phyloP scores from a whole-genome alignment of 2,888 invertebrate genomes.

The Plebejus melissa region DNA sequence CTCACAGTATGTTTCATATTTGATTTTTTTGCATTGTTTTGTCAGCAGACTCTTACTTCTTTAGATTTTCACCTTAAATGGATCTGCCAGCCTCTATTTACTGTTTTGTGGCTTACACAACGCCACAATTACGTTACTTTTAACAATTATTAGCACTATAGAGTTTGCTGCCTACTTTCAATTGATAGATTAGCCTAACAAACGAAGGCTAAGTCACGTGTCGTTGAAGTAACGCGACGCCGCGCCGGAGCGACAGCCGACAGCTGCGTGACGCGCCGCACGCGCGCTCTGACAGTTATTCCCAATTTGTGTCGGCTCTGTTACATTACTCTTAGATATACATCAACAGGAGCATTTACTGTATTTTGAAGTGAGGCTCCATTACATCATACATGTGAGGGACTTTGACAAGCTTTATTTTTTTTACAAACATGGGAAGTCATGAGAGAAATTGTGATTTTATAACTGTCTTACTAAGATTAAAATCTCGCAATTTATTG shows the following conservation, averaged over 20 bases:
- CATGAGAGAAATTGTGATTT: neutral
- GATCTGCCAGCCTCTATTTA: too few species aligned
- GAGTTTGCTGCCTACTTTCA: slow-evolving; percentile 35
- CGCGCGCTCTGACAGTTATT: slow-evolving; percentile 46
- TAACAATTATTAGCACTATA: neutral
- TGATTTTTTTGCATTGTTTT: too few species aligned
- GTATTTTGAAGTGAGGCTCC: neutral
- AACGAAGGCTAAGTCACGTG: slow-evolving; percentile 40
- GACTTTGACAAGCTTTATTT: neutral
- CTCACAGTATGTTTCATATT: too few species aligned
- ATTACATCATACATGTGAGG: neutral
- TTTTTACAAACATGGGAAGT: neutral
- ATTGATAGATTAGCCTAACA: slow-evolving; percentile 51
- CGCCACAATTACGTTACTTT: neutral
- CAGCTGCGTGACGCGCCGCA: slow-evolving; percentile 59
- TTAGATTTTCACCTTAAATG: too few species aligned
- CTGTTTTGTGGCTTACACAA: too few species aligned
- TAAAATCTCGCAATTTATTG: neutral
- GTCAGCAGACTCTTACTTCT: too few species aligned
- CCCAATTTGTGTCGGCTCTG: slow-evolving; percentile 35
- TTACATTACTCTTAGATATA: slow-evolving; percentile 14
- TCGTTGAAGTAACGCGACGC: slow-evolving; percentile 67
- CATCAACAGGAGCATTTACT: neutral
- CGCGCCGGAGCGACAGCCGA: slow-evolving; percentile 58
- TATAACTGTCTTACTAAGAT: neutral